phyloP scores from a whole-genome alignment of 1,140 invertebrate genomes.

The Lucilia cuprina region DNA sequence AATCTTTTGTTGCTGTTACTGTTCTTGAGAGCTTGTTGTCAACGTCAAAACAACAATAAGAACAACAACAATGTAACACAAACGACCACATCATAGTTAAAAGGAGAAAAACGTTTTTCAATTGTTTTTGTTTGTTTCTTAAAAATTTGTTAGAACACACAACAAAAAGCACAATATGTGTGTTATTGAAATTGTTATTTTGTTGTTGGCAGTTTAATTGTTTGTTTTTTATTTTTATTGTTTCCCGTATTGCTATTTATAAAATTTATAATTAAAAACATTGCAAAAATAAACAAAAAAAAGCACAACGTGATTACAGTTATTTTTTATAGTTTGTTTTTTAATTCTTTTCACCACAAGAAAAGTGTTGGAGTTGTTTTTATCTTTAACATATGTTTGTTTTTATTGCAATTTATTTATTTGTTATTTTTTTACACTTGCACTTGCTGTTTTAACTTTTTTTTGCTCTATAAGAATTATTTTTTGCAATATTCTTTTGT shows the following conservation, averaged over 20 bases:
- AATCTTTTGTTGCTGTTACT: too few relatives aligned
- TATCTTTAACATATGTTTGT: too few relatives aligned
- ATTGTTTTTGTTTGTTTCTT: not conserved
- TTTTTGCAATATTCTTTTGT: not conserved
- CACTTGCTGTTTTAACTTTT: not conserved
- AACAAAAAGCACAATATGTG: not conserved
- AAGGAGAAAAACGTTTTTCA: not conserved
- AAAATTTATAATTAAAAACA: not conserved
- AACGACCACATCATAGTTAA: not conserved
- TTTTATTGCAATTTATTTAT: too few relatives aligned
- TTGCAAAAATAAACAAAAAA: not conserved
- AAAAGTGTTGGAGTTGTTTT: too few relatives aligned
- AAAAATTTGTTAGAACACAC: not conserved
- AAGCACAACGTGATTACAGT: not conserved
- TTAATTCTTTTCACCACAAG: not conserved
- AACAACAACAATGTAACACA: not conserved
- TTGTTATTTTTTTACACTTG: not conserved
- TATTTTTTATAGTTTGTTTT: not conserved
- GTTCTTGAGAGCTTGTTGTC: not conserved
- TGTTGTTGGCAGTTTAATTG: constrained; percentile 12
- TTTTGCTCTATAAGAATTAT: not conserved
- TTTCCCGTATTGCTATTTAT: constrained; percentile 14
- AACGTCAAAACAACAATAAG: not conserved
- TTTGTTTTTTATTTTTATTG: not conserved
- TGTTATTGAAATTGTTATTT: constrained; percentile 8